phyloP scores from a whole-genome alignment of 2,797 vertebrate genomes.

The Urosaurus nigricauda region DNA sequence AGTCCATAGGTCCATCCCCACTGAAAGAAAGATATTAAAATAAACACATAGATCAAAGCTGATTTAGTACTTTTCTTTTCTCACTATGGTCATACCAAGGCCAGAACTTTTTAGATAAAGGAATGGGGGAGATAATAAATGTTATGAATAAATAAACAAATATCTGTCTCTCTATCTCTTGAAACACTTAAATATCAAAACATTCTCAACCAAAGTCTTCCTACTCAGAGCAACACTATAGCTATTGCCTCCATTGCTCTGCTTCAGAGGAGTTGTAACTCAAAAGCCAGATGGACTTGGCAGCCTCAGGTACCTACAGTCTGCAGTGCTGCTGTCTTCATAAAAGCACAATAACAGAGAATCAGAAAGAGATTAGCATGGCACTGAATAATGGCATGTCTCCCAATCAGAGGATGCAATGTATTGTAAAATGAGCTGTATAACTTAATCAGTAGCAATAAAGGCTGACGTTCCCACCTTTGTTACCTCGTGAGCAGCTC shows the following conservation, averaged over 20 bases:
- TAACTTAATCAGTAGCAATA: slow-evolving; percentile 7
- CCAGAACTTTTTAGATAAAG: too few species aligned
- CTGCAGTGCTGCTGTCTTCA: background rate
- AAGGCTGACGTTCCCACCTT: background rate
- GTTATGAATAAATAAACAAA: too few species aligned
- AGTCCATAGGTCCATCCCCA: slow-evolving; percentile 82
- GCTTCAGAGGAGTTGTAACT: background rate
- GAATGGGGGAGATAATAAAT: too few species aligned
- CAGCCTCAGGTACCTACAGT: background rate
- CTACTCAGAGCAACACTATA: accelerated
- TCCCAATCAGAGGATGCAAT: background rate
- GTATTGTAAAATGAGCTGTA: slow-evolving; percentile 13
- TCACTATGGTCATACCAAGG: too few species aligned
- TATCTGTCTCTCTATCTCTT: background rate
- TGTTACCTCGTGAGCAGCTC: background rate
- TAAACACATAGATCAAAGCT: background rate
- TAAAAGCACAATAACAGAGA: slow-evolving; percentile 14
- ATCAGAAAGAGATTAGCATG: background rate
- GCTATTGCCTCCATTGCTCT: accelerated
- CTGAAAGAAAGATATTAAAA: slow-evolving; percentile 66
- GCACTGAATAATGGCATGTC: slow-evolving; percentile 9
- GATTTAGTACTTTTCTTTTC: background rate
- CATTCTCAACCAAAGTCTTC: background rate
- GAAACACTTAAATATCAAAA: background rate
- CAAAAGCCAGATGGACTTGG: background rate